Evolutionary conservation across 2,113 vertebrate species (phyloP).

Genomic region (human (Homo sapiens)): DNA sequence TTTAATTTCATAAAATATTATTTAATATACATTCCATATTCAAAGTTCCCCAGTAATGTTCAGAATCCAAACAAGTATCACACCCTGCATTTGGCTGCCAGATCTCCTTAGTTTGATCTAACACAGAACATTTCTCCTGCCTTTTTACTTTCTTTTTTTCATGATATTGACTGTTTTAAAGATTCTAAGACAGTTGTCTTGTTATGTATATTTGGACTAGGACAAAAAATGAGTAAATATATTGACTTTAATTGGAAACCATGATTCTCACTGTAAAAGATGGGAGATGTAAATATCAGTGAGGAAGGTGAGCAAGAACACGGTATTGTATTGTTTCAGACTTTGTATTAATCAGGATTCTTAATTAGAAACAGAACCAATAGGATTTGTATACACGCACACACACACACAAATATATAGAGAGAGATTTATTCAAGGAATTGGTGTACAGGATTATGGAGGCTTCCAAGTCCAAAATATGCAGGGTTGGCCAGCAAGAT

Average conservation of each 20-base stretch:
- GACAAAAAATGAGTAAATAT: not conserved
- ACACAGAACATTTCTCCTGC: not conserved
- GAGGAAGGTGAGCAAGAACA: not conserved
- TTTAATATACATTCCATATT: not conserved
- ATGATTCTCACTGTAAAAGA: not conserved
- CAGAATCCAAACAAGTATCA: not conserved
- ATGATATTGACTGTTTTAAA: not conserved
- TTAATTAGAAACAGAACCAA: not conserved
- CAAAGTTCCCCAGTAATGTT: not conserved
- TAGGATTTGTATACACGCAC: not conserved
- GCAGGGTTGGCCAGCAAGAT: not conserved
- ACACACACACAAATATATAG: not conserved
- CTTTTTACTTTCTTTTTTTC: not conserved
- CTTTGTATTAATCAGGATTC: not conserved
- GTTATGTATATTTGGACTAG: not conserved
- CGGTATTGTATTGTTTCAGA: not conserved
- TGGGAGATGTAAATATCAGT: not conserved
- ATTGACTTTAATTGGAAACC: not conserved
- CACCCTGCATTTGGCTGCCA: not conserved
- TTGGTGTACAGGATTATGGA: not conserved
- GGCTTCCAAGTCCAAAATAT: not conserved
- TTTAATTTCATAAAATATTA: slow-evolving; percentile 35
- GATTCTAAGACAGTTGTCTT: not conserved
- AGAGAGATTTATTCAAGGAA: not conserved
- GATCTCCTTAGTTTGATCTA: not conserved